Base-by-base conservation (phyloP, 2,797 vertebrate genomes). In the Aythya fuligula region DNA sequence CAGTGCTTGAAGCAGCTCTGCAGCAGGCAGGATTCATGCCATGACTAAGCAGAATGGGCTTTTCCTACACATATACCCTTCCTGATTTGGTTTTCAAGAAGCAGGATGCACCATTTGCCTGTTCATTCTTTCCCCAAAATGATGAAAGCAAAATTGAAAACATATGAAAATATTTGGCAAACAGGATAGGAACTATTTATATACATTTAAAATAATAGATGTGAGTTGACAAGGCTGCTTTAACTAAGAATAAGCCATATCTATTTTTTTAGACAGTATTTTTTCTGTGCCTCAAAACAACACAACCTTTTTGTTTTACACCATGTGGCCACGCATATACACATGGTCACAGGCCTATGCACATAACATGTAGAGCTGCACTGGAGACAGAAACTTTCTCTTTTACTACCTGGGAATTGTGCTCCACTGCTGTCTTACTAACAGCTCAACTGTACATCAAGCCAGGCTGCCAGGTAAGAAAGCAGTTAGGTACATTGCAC, bases 131-230 rank as follows among this genome's bases (percentile, higher is more conserved):
- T 25, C n/a, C 51, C 15, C 73, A 76, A 73, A 88, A 95, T 5
- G 36, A 91, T 77, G 71, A 94, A 85, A 89, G 57, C 34, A 85
- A 80, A 96, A 96, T 87, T 71, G 67, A 91, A 96, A 95, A 78
- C 86, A 71, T 32, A 89, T 30, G 71, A 95, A 89, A 94, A 65
- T 85, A 93, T 67, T 74, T 96, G 83, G 95, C 83, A 82, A 90
- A 88, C 41, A 77, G 61, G 49, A 87, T 28, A 79, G 36, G 22
- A 94, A 94, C 71, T 74, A 77, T 92, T 94, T 87, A 74, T 89
- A 51, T 82, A 71, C 16, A 43, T 87, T 82, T 85, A 84, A 92
- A 95, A 69, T 76, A 93, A 75, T 85, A 95, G 76, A 94, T 88
- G 67, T 58, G 82, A 93, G 38, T 43, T 77, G 62, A 87, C 64